Base-by-base conservation (phyloP, 2,113 vertebrate genomes). In the Quiscalus mexicanus region DNA sequence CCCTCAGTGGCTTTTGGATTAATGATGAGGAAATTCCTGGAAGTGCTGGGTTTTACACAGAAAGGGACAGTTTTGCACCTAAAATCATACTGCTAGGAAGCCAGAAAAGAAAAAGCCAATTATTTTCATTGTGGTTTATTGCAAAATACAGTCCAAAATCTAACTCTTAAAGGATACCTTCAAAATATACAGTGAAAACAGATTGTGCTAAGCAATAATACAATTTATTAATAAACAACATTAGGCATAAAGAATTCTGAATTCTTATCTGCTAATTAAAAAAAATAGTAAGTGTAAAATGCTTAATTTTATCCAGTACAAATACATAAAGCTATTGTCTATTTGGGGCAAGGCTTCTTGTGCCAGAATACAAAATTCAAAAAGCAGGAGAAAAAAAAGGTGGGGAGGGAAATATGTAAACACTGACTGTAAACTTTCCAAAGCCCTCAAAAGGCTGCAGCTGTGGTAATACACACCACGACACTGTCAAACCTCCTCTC, bases 91-190 rank as follows among this genome's bases (percentile, higher is more conserved):
- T 75, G 31, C 19, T 41, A n/a, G 73, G 63, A 42, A 86, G 37
- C 49, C 91, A 67, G 77, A 73, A 87, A 93, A 55, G 24, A 65
- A 62, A 47, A 89, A 88, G 24, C 1, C 77, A 60, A 1, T 67
- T 24, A 1, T 70, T 92, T 95, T 71, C 27, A 12, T 80, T 62
- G 47, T 16, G 56, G 53, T 97, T 97, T 97, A 97, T 97, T 97
- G 92, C 67, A 93, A 96, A 97, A 94, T 87, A 81, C 78, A 84
- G 65, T 86, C 47, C 76, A 71, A 89, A 88, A 50, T 24, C 60
- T 70, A 77, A 59, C 15, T 67, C 41, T 84, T 90, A 30, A 84
- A 49, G 25, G 37, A 35, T 60, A 44, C 24, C 47, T 60, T 93
- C 45, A 53, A 89, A 95, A 86, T 58, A 69, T 10, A 45, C 22